Percentiles rank a stretch among this genome's conserved stretches.
These are phyloP conservation scores for Vanessa tameamea DNA, from an alignment of 1,140 invertebrate species.

Conservation along the genomic window DNA sequence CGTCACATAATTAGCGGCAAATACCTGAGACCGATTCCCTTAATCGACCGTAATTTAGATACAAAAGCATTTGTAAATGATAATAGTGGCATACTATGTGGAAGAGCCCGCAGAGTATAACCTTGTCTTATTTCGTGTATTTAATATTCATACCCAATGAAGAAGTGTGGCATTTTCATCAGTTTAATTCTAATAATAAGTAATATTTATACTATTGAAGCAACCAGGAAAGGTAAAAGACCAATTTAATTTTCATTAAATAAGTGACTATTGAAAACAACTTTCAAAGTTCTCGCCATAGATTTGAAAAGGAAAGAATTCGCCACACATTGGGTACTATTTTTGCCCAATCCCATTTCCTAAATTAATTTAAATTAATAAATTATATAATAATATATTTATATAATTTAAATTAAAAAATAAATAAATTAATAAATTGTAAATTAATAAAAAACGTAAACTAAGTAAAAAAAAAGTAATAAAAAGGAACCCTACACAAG, in stretches of 20 bases:
- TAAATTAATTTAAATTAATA: no score
- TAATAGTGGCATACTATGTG: not conserved
- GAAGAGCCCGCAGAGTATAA: slow-evolving; percentile 7
- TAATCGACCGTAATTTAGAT: slow-evolving; percentile 29
- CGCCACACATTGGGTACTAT: not conserved
- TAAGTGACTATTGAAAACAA: not conserved
- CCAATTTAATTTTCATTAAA: not conserved
- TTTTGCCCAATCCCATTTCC: not conserved
- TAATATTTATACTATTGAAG: slow-evolving; percentile 13
- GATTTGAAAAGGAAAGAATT: not conserved
- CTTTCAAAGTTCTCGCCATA: not conserved
- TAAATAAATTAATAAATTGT: no score
- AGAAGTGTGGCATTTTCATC: not conserved
- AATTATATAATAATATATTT: no score
- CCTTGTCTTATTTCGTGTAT: slow-evolving; percentile 4
- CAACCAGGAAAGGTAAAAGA: slow-evolving; percentile 22
- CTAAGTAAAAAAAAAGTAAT: not conserved
- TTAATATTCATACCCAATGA: slow-evolving; percentile 9
- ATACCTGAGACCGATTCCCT: slow-evolving; percentile 18
- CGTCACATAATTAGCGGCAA: slow-evolving; percentile 30
- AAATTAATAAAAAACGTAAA: not conserved
- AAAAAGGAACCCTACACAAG: not conserved
- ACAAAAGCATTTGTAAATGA: slow-evolving; percentile 30
- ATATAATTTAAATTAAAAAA: no score
- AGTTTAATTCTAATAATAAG: slow-evolving; percentile 21